Base-by-base conservation (phyloP, 2,113 vertebrate genomes). In the Brachyhypopomus occidentalis region DNA sequence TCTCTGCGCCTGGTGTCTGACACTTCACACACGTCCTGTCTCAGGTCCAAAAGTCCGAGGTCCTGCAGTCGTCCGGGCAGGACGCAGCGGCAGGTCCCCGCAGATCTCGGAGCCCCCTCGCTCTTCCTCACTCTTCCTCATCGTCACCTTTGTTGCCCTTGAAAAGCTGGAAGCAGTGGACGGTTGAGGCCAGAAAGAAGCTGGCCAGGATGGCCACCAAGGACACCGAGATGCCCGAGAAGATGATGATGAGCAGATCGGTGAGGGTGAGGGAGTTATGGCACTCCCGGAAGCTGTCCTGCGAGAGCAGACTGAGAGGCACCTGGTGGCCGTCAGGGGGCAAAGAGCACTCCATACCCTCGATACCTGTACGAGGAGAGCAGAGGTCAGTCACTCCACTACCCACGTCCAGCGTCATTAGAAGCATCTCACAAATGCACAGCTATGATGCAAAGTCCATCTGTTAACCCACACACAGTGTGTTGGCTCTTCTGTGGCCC, bases 181-280 rank as follows among this genome's bases (percentile, higher is more conserved):
- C 97, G 55, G 97, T 95, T 1, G 96, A 97, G 36, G 97, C 98
- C 93, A 99, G 91, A 90, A 99, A 96, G 91, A 99, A 99, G 92
- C 98, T 99, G 14, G 98, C 97, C 72, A 96, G 95, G 81, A 99
- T 99, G 88, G 98, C 98, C 36, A 95, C 97, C 3, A 99, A 94
- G 45, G 97, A 99, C 84, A 99, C 97, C 0, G 95, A 97, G 14
- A 98, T 97, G n/a, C 98, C 98, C 0, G 98, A 99, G 92, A 99
- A 99, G 89, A 98, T 95, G 90, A 99, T 98, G 91, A 99, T 97
- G 59, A 98, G 94, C 83, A 98, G 94, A 92, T 99, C 98, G 0
- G 95, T 98, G 85, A 99, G 86, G 1, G 96, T 98, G 87, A 99
- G 92, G 62, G 91, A 96, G 83, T 96, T 95, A 89, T 95, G 96